A percentile compares a stretch with the other conserved stretches of the same genome.
Conservation (phyloP, 1,140 invertebrate genomes). For the Neodiprion virginianus region DNA sequence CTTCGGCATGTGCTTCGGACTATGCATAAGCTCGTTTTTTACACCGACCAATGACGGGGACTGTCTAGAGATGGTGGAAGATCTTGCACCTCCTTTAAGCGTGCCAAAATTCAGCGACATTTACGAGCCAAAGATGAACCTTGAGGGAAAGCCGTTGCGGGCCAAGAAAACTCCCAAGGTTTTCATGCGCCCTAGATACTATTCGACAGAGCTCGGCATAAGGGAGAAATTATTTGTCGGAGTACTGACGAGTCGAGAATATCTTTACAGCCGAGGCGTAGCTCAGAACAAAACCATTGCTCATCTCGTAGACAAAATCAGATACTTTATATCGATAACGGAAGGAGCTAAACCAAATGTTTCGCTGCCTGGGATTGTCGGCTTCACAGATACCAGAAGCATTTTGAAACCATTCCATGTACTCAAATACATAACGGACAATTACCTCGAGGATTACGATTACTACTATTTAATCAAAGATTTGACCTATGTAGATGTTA, state of each 20-base stretch:
- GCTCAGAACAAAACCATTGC: conserved; percentile 83
- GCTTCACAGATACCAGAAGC: conserved; percentile 79
- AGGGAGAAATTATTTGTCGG: conserved; percentile 88
- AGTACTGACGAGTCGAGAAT: conserved; percentile 76
- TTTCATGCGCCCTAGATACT: conserved; percentile 84
- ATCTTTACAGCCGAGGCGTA: conserved; percentile 73
- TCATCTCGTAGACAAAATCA: conserved; percentile 80
- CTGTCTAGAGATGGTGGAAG: conserved; percentile 27
- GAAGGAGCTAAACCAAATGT: conserved; percentile 71
- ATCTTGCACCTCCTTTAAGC: conserved; percentile 25
- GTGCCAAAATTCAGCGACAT: conserved; percentile 54
- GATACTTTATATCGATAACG: conserved; percentile 77
- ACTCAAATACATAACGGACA: conserved; percentile 88
- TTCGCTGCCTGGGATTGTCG: conserved; percentile 77
- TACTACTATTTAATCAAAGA: conserved; percentile 90
- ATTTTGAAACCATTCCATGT: conserved; percentile 82
- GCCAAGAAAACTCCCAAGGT: conserved; percentile 60
- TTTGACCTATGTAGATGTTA: conserved; percentile 79
- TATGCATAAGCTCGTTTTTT: conserved; percentile 55
- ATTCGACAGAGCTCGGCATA: conserved; percentile 91
- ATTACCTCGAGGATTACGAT: conserved; percentile 87
- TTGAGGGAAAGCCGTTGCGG: conserved; percentile 62
- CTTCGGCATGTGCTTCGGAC: conserved; percentile 51
- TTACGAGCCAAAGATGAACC: conserved; percentile 66
- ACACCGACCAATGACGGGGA: conserved; percentile 42